Percentiles rank a stretch among this genome's conserved stretches.
phyloP scores from a whole-genome alignment of 1,140 invertebrate genomes.

The Batillaria attramentaria region DNA sequence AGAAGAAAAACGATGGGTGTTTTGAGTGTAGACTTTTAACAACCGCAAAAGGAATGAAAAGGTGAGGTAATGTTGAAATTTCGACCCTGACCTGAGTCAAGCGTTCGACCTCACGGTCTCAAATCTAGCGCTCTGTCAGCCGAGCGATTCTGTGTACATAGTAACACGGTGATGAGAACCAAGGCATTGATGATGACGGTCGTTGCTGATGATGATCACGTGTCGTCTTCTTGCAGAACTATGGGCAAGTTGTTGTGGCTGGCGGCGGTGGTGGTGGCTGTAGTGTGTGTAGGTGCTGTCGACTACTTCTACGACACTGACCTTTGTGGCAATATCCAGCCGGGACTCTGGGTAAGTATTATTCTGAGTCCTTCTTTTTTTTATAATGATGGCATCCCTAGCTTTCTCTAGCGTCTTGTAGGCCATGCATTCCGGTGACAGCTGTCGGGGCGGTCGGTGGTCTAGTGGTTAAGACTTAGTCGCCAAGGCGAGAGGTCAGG shows the following conservation, averaged over 20 bases:
- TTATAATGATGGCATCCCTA: not conserved
- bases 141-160: not conserved
- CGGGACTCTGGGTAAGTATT: conserved; percentile 49
- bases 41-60: too few relatives aligned
- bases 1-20: too few relatives aligned
- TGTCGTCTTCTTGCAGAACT: not conserved
- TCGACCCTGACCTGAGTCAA: too few relatives aligned
- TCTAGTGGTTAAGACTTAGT: too few relatives aligned
- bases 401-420: not conserved
- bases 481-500: too few relatives aligned
- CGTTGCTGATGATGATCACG: not conserved
- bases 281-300: conserved; percentile 13
- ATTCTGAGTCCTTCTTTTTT: not conserved
- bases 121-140: too few relatives aligned
- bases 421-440: too few relatives aligned
- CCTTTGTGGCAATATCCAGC: conserved; percentile 45
- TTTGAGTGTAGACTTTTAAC: too few relatives aligned
- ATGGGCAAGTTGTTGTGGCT: not conserved
- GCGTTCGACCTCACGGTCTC: too few relatives aligned
- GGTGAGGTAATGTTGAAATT: too few relatives aligned
- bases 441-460: too few relatives aligned
- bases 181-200: not conserved
- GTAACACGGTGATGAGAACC: not conserved
- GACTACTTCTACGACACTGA: conserved; percentile 40
- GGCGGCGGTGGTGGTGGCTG: conserved; percentile 9